phyloP scores from a whole-genome alignment of 2,888 invertebrate genomes.

The Conchocele bisecta region DNA sequence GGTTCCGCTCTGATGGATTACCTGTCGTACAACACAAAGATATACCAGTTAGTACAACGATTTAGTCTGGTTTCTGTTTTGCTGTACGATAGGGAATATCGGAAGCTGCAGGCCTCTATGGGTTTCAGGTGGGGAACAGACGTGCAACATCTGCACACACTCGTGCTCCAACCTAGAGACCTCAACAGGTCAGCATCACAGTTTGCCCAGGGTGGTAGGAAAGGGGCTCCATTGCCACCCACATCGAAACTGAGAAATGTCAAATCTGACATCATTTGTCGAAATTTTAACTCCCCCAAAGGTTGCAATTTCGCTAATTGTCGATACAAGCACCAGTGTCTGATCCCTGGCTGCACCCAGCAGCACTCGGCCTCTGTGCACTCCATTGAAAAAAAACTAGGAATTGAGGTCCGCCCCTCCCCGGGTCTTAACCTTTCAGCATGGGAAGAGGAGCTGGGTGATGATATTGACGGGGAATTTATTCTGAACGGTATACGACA shows the following conservation, averaged over 20 bases:
- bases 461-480: constrained; percentile 16
- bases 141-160: constrained; percentile 17
- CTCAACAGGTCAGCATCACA: too few relatives aligned
- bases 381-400: constrained; percentile 16
- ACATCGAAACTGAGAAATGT: too few relatives aligned
- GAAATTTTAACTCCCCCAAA: constrained; percentile 1
- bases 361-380: constrained; percentile 5
- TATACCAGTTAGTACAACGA: constrained; percentile 7
- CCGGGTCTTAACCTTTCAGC: background rate
- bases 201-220: background rate
- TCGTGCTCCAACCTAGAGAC: constrained; percentile 1
- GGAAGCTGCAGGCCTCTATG: constrained; percentile 9
- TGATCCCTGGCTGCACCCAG: constrained; percentile 10
- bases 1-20: background rate
- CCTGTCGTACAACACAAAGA: background rate
- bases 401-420: constrained; percentile 2
- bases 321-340: constrained; percentile 12
- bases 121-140: constrained; percentile 26
- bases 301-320: constrained; percentile 7
- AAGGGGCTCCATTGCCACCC: too few relatives aligned
- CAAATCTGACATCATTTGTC: too few relatives aligned
- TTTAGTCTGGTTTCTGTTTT: background rate
- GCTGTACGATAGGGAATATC: constrained; percentile 2
- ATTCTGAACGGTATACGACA: constrained; percentile 1
- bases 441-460: constrained; percentile 6